Conservation (phyloP, 2,888 invertebrate species). For the Phyllotreta striolata region DNA sequence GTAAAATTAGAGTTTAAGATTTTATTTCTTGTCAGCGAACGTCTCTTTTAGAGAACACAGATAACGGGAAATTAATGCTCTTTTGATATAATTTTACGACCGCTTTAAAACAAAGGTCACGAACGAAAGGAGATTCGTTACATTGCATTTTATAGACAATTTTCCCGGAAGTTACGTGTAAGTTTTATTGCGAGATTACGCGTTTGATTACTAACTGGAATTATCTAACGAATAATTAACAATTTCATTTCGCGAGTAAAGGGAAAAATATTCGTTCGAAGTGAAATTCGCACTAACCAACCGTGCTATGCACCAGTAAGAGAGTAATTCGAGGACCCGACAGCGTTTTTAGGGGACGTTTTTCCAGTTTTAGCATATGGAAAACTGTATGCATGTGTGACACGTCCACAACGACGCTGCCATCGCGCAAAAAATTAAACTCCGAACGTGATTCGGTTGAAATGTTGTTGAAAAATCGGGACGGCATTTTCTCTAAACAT, state of each 20-base stretch:
- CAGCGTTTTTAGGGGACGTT: too few relatives aligned
- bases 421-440: background rate
- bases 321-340: too few relatives aligned
- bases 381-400: slow-evolving; percentile 2
- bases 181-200: too few relatives aligned
- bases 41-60: slow-evolving; percentile 19
- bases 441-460: background rate
- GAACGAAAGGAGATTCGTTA: background rate
- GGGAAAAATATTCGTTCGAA: too few relatives aligned
- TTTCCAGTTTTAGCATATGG: background rate
- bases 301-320: too few relatives aligned
- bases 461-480: background rate
- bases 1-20: slow-evolving; percentile 15
- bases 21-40: slow-evolving; percentile 18
- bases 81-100: slow-evolving; percentile 28
- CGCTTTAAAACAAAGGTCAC: slow-evolving; percentile 13
- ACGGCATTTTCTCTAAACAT: too few relatives aligned
- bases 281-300: too few relatives aligned
- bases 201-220: too few relatives aligned
- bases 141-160: too few relatives aligned
- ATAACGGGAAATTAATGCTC: slow-evolving; percentile 23
- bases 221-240: too few relatives aligned
- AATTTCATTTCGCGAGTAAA: too few relatives aligned
- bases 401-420: slow-evolving; percentile 1
- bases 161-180: too few relatives aligned